Evolutionary conservation across 35 echinoderm and acorn worm species (phyloP).

Genomic region (Anneissia japonica): DNA sequence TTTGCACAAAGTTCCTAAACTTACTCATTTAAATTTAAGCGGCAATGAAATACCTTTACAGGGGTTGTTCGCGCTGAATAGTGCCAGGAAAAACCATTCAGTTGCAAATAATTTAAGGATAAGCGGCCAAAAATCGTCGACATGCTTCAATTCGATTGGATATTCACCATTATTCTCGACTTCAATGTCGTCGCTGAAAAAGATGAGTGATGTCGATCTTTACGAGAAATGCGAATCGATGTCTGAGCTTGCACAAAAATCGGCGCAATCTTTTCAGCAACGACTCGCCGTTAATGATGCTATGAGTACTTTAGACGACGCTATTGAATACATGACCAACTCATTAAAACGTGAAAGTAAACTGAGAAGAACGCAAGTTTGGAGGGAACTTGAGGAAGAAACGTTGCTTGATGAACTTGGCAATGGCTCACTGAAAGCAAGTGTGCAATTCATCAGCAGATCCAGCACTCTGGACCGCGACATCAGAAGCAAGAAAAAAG

Average conservation of each 20-base stretch:
- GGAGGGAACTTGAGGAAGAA: background rate
- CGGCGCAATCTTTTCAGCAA: background rate
- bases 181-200: background rate
- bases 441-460: background rate
- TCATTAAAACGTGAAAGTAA: background rate
- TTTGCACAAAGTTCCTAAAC: background rate
- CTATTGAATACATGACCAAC: background rate
- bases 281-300: background rate
- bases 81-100: background rate
- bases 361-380: background rate
- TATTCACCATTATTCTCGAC: background rate
- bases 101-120: background rate
- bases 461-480: background rate
- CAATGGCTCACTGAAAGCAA: background rate
- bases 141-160: background rate
- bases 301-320: background rate
- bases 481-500: background rate
- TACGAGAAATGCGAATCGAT: background rate
- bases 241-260: background rate
- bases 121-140: background rate
- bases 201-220: background rate
- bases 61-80: background rate
- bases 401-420: background rate
- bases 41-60: background rate
- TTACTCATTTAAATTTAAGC: background rate